Evolutionary conservation across 2,888 invertebrate species (phyloP), one percentile per base, ranked within the genome.

Genomic region (Lepas anatifera): DNA sequence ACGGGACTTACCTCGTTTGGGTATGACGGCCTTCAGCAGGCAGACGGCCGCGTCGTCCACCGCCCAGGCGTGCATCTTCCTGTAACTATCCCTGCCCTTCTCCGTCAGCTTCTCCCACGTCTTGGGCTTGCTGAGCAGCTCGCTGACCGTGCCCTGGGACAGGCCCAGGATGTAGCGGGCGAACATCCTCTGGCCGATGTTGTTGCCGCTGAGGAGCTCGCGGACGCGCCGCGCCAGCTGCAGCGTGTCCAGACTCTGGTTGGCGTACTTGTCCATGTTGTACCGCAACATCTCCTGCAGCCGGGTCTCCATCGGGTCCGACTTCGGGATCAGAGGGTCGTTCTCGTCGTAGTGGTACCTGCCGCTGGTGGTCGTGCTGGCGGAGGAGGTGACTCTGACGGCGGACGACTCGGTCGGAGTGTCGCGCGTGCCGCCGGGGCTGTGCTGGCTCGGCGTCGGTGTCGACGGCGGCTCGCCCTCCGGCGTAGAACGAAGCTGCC

Each of bases 41-140:
- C 95, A 87, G 78, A 99, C 93, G 78, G 98, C 96, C 78, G 91
- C 90, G 79, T 97, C 96, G 83, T 98, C 98, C 81, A 92, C 92
- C 75, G 97, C 95, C 99, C 99, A 99, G 77, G 95, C 95, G 83
- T 97, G 95, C 95, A 99, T 99, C 83, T 98, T 97, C 78, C 99
- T 85, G 83, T 99, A 99, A 77, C 97, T 97, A 84, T 99, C 99
- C 70, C 98, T 85, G 46, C 99, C 99, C 81, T 99, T 99, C 83
- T 99, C 99, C 71, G 99, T 99, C 78, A 99, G 84, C 83, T 98
- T 98, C 83, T 97, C 96, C 99, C 99, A 99, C 22, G 96, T 96
- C 80, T 99, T 97, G 70, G 99, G 99, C 80, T 99, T 99, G 76
- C 97, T 97, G 73, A 99, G 85, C 77, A 99, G 84, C 83, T 99